phyloP scores from a whole-genome alignment of 1,140 invertebrate species.

The Apis laboriosa region DNA sequence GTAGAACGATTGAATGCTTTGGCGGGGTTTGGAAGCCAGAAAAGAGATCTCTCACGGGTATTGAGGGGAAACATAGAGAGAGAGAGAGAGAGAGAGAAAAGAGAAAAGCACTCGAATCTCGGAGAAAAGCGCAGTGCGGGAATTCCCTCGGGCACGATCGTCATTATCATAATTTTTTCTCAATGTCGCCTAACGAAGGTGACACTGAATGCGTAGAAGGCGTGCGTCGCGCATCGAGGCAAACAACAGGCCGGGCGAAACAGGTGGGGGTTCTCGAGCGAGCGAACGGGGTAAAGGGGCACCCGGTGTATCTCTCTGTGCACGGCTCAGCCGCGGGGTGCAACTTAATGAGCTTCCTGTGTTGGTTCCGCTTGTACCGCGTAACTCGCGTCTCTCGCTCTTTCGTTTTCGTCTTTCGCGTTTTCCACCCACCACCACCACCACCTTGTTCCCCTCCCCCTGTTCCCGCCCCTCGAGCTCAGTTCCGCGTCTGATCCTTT shows the following conservation, averaged over 20 bases:
- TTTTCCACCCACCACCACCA: not conserved
- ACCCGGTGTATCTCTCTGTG: constrained; percentile 59
- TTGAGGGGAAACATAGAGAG: not conserved
- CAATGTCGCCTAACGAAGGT: constrained; percentile 63
- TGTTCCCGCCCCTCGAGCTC: not conserved
- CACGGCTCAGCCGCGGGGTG: constrained; percentile 60
- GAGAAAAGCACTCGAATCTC: constrained; percentile 35
- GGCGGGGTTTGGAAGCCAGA: not conserved
- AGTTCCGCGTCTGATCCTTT: constrained; percentile 17
- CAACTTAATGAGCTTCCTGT: constrained; percentile 72
- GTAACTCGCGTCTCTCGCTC: constrained; percentile 56
- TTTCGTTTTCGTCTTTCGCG: constrained; percentile 21
- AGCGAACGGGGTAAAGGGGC: constrained; percentile 34
- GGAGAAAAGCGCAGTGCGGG: constrained; percentile 32
- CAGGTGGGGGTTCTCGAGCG: constrained; percentile 30
- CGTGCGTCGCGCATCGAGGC: constrained; percentile 40
- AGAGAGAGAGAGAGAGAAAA: not conserved
- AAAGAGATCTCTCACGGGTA: not conserved
- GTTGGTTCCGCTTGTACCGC: constrained; percentile 69
- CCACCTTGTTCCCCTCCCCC: too few species aligned
- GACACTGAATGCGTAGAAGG: constrained; percentile 52
- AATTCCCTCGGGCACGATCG: constrained; percentile 41
- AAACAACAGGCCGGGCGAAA: constrained; percentile 48
- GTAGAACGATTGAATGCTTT: not conserved
- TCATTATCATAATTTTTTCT: constrained; percentile 66